Conservation (phyloP, 1,140 invertebrate species). For the Micrasema longulum region DNA sequence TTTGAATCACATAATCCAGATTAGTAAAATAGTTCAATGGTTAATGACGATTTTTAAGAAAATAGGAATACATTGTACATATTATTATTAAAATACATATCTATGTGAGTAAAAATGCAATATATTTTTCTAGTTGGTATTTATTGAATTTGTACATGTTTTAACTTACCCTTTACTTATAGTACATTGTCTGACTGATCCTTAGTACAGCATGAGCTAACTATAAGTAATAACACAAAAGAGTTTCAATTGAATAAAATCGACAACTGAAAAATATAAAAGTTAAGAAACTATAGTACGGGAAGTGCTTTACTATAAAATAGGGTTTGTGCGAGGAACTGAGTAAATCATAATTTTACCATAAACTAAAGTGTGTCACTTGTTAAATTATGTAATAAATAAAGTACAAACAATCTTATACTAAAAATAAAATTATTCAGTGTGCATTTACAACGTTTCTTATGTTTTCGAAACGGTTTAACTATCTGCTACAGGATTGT, state of each 20-base stretch:
- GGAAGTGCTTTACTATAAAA: conserved; percentile 15
- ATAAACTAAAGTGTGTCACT: conserved; percentile 20
- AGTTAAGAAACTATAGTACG: conserved; percentile 8
- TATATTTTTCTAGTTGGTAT: conserved; percentile 26
- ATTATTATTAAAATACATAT: conserved; percentile 6
- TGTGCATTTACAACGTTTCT: not conserved
- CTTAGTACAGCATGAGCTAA: not conserved
- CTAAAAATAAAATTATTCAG: conserved; percentile 25
- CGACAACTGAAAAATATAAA: not conserved
- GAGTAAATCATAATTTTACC: conserved; percentile 34
- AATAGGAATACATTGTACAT: conserved; percentile 16
- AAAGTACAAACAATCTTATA: conserved; percentile 26
- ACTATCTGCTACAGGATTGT: too few relatives aligned
- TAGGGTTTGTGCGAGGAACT: conserved; percentile 45
- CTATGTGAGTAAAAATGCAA: conserved; percentile 5
- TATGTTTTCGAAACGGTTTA: too few relatives aligned
- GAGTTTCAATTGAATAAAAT: not conserved
- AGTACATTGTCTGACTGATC: not conserved
- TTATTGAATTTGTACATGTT: conserved; percentile 25
- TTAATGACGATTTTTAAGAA: conserved; percentile 24
- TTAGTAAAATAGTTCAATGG: not conserved
- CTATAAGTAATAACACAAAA: not conserved
- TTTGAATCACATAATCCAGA: not conserved
- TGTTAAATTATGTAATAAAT: conserved; percentile 26
- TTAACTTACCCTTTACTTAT: conserved; percentile 14